These are phyloP conservation scores for Taxidea taxus DNA, from an alignment of 2,113 vertebrate genomes.

Conservation along the genomic window DNA sequence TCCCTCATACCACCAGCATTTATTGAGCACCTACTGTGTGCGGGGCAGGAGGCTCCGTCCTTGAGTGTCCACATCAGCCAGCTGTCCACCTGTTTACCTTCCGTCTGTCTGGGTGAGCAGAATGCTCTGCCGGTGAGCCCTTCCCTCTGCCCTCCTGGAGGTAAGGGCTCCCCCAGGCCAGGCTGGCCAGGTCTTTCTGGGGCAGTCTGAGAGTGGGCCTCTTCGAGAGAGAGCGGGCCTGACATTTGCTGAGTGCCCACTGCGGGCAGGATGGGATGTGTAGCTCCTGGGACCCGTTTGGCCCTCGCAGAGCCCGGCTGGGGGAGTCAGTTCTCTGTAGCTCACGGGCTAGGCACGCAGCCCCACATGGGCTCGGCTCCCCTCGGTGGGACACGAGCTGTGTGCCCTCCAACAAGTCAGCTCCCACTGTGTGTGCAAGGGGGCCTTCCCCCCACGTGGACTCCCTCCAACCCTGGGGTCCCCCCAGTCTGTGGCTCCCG, in stretches of 20 bases:
- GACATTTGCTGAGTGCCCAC: background rate
- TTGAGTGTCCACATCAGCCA: background rate
- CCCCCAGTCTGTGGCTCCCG: background rate
- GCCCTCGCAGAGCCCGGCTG: background rate
- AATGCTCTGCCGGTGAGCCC: background rate
- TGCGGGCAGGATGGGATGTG: background rate
- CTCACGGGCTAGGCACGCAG: background rate
- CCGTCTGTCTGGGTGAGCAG: background rate
- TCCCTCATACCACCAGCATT: background rate
- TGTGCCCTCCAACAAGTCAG: background rate
- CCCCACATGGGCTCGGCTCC: background rate
- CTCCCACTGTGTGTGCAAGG: background rate
- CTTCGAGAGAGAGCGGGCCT: background rate
- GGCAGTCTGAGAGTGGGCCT: background rate
- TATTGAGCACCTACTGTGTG: background rate
- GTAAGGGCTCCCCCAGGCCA: background rate
- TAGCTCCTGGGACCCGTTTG: too few species aligned
- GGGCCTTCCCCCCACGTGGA: too few species aligned
- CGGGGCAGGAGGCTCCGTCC: background rate
- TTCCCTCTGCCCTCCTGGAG: background rate
- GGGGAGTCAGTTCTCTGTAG: background rate
- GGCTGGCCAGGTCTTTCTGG: background rate
- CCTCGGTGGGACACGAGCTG: background rate
- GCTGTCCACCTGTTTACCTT: background rate
- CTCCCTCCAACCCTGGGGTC: background rate